Evolutionary conservation across 2,113 vertebrate genomes (phyloP), one percentile per base, ranked within the genome.

Genomic region (Oncorhynchus kisutch): DNA sequence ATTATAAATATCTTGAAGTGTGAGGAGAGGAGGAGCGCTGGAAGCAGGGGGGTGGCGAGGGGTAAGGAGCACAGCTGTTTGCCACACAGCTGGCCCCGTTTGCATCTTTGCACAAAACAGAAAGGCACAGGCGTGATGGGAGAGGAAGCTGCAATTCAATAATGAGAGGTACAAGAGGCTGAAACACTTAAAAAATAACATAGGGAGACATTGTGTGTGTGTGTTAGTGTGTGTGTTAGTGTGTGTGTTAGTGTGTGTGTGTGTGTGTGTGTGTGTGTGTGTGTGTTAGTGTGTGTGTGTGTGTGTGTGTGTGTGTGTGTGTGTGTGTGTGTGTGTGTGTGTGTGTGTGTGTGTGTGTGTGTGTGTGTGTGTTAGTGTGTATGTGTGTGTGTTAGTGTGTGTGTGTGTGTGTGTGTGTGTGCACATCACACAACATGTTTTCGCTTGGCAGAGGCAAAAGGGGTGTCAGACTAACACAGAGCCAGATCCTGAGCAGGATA

Each of bases 91-190:
- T 65, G n/a, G 27, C 4, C 67, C 67, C 27, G 4, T 54, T 54
- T 18, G 14, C 49, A 14, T 13, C 49, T 18, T 54, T 18, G 20
- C 45, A 13, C 39, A 16, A 22, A 70, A 14, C 11, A 3, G 7
- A 70, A 7, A 69, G 31, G 39, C 6, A 48, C 45, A 5, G 31
- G 45, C 60, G 48, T 59, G 27, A 72, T 71, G 48, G 70, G 31
- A 54, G 13, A 11, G 27, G 71, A 60, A 76, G 60, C 74, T 34
- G 70, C 39, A 69, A 71, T 59, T 72, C 45, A 68, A 79, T 80
- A 49, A 67, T 20, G 57, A 66, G 4, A 20, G 72, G 7, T 71
- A 70, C 71, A 34, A 67, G 49, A 67, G 24, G 24, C 14, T 31
- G n/a, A 24, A 18, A 74, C 71, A 76, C 57, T 68, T 24, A 70